A percentile compares a stretch with the other conserved stretches of the same genome.
Conservation (phyloP, 2,888 invertebrate genomes). For the Odontocerum albicorne region DNA sequence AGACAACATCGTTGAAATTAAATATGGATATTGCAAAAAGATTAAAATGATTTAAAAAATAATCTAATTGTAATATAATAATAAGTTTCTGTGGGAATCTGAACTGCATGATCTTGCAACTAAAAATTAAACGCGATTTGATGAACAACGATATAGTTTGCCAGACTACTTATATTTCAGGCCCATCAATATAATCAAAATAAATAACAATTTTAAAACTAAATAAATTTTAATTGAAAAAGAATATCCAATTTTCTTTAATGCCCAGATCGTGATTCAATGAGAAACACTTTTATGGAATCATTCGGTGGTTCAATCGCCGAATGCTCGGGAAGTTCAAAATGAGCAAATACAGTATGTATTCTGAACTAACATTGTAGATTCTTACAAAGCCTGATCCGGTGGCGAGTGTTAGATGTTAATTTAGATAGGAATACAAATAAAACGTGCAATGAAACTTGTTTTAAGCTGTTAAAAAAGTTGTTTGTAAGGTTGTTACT, state of each 20-base stretch:
- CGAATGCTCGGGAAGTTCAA: too few relatives aligned
- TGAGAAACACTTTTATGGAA: conserved; percentile 5
- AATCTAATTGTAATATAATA: too few relatives aligned
- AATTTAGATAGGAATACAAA: conserved; percentile 34
- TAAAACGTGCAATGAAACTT: conserved; percentile 27
- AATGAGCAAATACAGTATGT: conserved; percentile 11
- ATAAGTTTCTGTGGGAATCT: too few relatives aligned
- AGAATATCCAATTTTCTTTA: conserved; percentile 29
- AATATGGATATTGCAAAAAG: too few relatives aligned
- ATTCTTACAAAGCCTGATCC: conserved; percentile 9
- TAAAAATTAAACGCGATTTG: too few relatives aligned
- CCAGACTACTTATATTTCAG: too few relatives aligned
- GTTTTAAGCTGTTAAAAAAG: conserved; percentile 19
- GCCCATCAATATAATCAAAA: conserved; percentile 8
- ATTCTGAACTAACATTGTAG: conserved; percentile 4
- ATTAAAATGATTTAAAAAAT: too few relatives aligned
- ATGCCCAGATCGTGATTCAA: conserved; percentile 29
- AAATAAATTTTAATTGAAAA: conserved; percentile 30
- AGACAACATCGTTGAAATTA: too few relatives aligned
- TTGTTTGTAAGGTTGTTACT: conserved; percentile 6
- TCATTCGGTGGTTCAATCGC: too few relatives aligned
- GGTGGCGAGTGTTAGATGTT: conserved; percentile 27
- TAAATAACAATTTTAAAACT: conserved; percentile 1
- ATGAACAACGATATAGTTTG: too few relatives aligned
- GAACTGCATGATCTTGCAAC: too few relatives aligned